Percentiles rank a stretch among this genome's conserved stretches.
phyloP scores from a whole-genome alignment of 2,888 invertebrate genomes.

The Drosophila dives region DNA sequence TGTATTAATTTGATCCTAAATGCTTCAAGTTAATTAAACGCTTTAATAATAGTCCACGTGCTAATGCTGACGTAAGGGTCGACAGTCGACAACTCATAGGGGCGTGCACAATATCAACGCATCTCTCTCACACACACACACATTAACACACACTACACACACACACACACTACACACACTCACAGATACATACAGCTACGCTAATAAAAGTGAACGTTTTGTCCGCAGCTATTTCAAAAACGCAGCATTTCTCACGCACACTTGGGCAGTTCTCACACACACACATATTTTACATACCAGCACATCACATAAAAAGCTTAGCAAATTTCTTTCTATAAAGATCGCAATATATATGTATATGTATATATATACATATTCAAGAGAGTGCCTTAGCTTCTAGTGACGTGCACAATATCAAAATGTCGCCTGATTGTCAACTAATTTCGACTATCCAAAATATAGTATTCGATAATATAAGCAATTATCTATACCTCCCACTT shows the following conservation, averaged over 20 bases:
- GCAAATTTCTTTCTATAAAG: conserved; percentile 58
- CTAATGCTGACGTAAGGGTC: conserved; percentile 82
- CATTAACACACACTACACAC: conserved; percentile 16
- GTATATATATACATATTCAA: conserved; percentile 21
- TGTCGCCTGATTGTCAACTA: conserved; percentile 25
- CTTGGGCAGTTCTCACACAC: conserved; percentile 13
- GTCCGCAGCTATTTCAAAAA: conserved; percentile 39
- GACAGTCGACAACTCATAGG: conserved; percentile 69
- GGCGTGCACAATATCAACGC: conserved; percentile 81
- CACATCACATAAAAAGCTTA: conserved; percentile 28
- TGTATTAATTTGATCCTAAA: conserved; percentile 74
- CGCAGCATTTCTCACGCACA: conserved; percentile 52
- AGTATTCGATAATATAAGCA: neutral
- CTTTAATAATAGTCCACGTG: conserved; percentile 82
- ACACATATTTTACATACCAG: conserved; percentile 15
- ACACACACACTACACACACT: conserved; percentile 16
- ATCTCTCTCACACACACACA: conserved; percentile 35
- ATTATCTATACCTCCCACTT: neutral
- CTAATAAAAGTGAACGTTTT: conserved; percentile 38
- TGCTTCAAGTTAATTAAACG: conserved; percentile 72
- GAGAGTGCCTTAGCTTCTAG: conserved; percentile 24
- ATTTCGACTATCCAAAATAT: neutral
- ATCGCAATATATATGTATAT: conserved; percentile 34
- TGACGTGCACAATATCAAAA: conserved; percentile 49
- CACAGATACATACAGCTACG: conserved; percentile 8